Conservation (phyloP, 2,797 vertebrate genomes). For the Lepus oiostolus region DNA sequence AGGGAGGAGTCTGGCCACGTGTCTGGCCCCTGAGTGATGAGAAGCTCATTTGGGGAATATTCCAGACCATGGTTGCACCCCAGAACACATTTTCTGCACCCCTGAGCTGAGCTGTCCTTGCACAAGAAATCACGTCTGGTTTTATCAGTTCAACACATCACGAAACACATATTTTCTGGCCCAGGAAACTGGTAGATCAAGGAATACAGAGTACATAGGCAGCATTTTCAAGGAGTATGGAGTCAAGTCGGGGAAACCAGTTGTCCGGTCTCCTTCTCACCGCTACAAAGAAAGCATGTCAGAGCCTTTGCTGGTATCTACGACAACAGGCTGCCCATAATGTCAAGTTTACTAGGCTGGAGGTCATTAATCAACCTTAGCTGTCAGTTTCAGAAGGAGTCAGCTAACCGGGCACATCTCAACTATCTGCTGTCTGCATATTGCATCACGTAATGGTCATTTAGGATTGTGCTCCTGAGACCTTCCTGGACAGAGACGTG, state of each 20-base stretch:
- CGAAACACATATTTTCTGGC: neutral
- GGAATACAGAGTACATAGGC: neutral
- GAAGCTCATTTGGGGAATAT: neutral
- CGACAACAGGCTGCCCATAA: neutral
- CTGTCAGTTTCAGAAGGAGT: neutral
- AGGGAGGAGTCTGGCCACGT: neutral
- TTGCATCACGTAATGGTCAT: neutral
- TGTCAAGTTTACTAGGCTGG: neutral
- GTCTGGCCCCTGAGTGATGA: neutral
- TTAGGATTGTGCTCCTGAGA: neutral
- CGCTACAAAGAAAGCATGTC: neutral
- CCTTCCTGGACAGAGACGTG: neutral
- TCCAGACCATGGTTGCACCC: neutral
- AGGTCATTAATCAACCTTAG: neutral
- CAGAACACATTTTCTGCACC: neutral
- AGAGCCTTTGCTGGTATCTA: neutral
- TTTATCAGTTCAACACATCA: neutral
- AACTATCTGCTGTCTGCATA: neutral
- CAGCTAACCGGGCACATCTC: neutral
- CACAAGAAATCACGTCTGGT: too few species aligned
- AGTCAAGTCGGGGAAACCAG: neutral
- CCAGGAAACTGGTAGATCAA: neutral
- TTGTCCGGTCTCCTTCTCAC: neutral
- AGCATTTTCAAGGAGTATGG: neutral
- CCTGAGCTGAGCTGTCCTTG: neutral